phyloP scores from a whole-genome alignment of 2,888 invertebrate genomes.

The Carterocephalus palaemon region DNA sequence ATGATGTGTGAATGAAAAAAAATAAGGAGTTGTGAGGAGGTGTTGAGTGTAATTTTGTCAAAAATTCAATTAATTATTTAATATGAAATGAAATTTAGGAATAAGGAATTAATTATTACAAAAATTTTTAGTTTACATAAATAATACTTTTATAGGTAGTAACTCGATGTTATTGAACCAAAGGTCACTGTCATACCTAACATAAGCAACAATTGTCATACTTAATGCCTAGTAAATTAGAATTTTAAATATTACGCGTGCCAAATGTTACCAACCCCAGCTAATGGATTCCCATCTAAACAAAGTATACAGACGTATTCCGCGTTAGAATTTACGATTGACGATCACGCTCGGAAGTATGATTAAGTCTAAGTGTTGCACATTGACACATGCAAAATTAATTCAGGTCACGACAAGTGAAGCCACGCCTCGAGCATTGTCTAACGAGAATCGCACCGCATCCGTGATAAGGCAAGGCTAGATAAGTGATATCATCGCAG shows the following conservation, averaged over 20 bases:
- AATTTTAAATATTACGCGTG: constrained; percentile 4
- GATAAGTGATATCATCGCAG: constrained; percentile 49
- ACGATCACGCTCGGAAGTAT: constrained; percentile 65
- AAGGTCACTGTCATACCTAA: too few relatives aligned
- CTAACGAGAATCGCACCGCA: constrained; percentile 46
- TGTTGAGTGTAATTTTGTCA: too few relatives aligned
- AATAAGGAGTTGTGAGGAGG: too few relatives aligned
- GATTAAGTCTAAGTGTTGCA: constrained; percentile 38
- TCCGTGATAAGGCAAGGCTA: constrained; percentile 60
- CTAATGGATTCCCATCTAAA: constrained; percentile 10
- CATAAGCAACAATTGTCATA: constrained; percentile 6
- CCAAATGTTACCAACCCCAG: constrained; percentile 4
- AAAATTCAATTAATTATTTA: too few relatives aligned
- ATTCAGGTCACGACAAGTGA: constrained; percentile 63
- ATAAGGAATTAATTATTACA: too few relatives aligned
- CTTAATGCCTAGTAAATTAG: constrained; percentile 5
- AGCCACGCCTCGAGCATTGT: constrained; percentile 67
- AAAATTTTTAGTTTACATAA: too few relatives aligned
- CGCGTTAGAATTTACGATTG: constrained; percentile 28
- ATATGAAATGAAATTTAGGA: too few relatives aligned
- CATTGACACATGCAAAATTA: constrained; percentile 68
- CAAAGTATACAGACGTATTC: background rate
- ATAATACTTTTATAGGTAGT: too few relatives aligned
- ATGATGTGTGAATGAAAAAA: too few relatives aligned
- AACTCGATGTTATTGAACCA: constrained; percentile 10